A percentile compares a stretch with the other conserved stretches of the same genome.
These are phyloP conservation scores for Pteronura brasiliensis DNA, from an alignment of 2,113 vertebrate species.

Conservation along the genomic window DNA sequence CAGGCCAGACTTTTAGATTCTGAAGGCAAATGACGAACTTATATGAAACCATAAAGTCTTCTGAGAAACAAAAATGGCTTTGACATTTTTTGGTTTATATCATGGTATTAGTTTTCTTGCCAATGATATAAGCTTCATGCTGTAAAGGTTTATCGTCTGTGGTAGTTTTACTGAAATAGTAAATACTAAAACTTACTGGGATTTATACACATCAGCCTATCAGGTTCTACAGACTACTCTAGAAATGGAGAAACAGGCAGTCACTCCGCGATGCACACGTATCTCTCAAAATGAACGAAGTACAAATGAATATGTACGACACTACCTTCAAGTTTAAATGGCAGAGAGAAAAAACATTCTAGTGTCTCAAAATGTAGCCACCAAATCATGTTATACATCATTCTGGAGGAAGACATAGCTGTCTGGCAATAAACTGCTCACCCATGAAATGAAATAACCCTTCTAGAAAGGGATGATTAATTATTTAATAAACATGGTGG, in stretches of 20 bases:
- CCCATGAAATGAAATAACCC: slow-evolving; percentile 64
- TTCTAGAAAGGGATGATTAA: slow-evolving; percentile 56
- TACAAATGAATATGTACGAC: not conserved
- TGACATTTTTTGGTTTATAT: not conserved
- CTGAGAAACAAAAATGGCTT: not conserved
- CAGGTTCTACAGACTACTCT: not conserved
- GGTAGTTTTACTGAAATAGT: not conserved
- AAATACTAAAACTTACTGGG: not conserved
- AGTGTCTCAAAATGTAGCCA: not conserved
- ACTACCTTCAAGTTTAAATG: not conserved
- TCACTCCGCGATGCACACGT: rapidly evolving
- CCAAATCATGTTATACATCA: slow-evolving; percentile 38
- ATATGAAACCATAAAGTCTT: not conserved
- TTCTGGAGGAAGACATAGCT: slow-evolving; percentile 43
- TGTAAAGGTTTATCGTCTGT: not conserved
- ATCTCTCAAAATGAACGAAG: not conserved
- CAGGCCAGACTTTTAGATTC: not conserved
- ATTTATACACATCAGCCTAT: not conserved
- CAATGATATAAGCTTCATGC: not conserved
- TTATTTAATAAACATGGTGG: slow-evolving; percentile 48
- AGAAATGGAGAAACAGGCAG: not conserved
- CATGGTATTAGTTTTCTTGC: not conserved
- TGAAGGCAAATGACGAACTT: not conserved
- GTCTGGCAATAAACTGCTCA: slow-evolving; percentile 47
- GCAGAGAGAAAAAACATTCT: not conserved